Evolutionary conservation across 2,113 vertebrate genomes (phyloP).

Genomic region (Saimiri boliviensis): DNA sequence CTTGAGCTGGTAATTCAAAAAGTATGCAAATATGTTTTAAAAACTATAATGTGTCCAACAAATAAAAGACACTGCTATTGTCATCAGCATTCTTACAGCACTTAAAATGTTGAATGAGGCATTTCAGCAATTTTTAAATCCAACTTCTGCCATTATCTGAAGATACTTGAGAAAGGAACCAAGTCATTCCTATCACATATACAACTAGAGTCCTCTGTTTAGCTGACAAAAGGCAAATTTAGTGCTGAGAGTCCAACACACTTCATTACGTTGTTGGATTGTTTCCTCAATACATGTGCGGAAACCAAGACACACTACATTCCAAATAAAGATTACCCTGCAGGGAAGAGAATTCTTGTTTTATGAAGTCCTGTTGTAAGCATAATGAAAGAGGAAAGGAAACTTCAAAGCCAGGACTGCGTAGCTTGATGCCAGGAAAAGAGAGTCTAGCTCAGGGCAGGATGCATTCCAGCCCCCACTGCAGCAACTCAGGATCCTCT

Average conservation of each 20-base stretch:
- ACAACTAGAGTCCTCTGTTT: neutral
- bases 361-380: neutral
- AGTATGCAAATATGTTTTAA: neutral
- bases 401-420: neutral
- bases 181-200: neutral
- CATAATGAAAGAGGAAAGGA: neutral
- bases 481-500: neutral
- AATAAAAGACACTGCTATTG: neutral
- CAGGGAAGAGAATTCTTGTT: neutral
- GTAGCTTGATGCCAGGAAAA: neutral
- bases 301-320: neutral
- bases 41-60: neutral
- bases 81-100: neutral
- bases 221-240: neutral
- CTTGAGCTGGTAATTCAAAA: neutral
- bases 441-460: neutral
- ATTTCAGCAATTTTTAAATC: neutral
- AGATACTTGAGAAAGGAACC: constrained; percentile 3
- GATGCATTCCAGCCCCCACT: neutral
- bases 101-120: neutral
- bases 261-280: neutral
- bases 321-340: neutral
- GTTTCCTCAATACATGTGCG: neutral
- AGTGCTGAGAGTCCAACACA: neutral
- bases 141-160: neutral